Percentiles rank a stretch among this genome's conserved stretches.
Conservation (phyloP, 2,797 vertebrate species). For the Pristis pectinata region DNA sequence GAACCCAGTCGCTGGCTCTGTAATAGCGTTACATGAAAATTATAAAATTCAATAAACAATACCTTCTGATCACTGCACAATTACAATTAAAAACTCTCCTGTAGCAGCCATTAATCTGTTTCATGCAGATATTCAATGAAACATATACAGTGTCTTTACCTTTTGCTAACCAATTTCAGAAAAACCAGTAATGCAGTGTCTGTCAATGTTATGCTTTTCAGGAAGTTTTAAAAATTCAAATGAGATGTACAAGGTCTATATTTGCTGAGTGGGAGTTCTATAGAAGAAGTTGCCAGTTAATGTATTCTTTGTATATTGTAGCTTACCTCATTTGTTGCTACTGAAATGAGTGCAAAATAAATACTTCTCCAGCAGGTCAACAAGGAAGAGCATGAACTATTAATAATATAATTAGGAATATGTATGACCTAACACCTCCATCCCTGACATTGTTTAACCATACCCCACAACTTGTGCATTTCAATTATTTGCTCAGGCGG, state of each 20-base stretch:
- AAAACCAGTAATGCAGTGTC: neutral
- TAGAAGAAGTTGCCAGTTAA: neutral
- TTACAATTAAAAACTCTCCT: neutral
- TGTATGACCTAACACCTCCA: constrained; percentile 63
- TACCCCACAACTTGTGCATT: constrained; percentile 70
- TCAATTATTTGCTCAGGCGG: constrained; percentile 85
- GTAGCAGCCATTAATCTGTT: neutral
- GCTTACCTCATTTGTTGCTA: constrained; percentile 46
- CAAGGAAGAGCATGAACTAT: constrained; percentile 46
- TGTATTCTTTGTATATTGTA: constrained; percentile 22
- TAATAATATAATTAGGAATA: constrained; percentile 53
- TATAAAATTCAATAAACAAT: neutral
- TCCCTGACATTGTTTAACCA: constrained; percentile 52
- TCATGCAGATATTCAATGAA: neutral
- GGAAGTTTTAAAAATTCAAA: constrained; percentile 19
- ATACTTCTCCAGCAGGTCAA: constrained; percentile 45
- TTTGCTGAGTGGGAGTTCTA: constrained; percentile 18
- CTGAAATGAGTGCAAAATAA: constrained; percentile 50
- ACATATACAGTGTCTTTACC: neutral
- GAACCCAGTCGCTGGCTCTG: too few relatives aligned
- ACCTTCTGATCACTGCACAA: neutral
- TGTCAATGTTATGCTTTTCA: neutral
- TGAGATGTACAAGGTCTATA: constrained; percentile 26
- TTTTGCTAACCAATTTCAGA: neutral
- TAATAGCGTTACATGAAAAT: neutral